These are phyloP conservation scores for Lemur catta DNA, from an alignment of 2,797 vertebrate species.

Conservation along the genomic window DNA sequence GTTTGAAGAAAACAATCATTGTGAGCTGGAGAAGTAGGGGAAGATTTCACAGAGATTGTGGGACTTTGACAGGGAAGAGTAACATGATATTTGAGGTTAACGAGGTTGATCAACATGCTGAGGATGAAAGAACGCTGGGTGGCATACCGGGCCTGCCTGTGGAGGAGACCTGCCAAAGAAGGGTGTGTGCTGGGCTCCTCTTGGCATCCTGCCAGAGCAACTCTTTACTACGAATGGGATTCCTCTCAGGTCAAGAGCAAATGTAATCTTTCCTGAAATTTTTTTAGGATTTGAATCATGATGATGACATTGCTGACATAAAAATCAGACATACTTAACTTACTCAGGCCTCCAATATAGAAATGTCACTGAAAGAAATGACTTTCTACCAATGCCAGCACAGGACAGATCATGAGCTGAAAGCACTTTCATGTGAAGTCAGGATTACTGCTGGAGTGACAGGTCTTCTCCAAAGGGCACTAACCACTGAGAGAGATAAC, in stretches of 20 bases:
- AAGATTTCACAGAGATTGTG: conserved; percentile 15
- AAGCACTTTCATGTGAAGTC: neutral
- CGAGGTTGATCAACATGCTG: neutral
- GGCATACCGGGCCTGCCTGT: fast-evolving
- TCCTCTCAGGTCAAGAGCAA: neutral
- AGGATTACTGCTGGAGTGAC: neutral
- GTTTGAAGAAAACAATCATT: conserved; percentile 39
- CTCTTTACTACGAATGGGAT: neutral
- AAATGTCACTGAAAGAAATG: neutral
- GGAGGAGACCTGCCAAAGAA: neutral
- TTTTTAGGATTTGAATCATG: neutral
- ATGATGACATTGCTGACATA: fast-evolving
- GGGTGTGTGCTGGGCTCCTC: fast-evolving
- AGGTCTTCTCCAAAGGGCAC: neutral
- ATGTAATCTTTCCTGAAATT: conserved; percentile 19
- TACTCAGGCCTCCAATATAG: neutral
- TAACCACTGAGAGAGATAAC: neutral
- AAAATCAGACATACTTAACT: conserved; percentile 3
- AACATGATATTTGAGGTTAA: neutral
- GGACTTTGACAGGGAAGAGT: neutral
- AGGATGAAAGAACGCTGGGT: neutral
- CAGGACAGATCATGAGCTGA: neutral
- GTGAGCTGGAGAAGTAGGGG: conserved; percentile 7
- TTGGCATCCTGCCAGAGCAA: fast-evolving
- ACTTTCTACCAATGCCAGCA: neutral